These are phyloP conservation scores for Trinorchestia longiramus DNA, from an alignment of 1,140 invertebrate genomes.

Conservation along the genomic window DNA sequence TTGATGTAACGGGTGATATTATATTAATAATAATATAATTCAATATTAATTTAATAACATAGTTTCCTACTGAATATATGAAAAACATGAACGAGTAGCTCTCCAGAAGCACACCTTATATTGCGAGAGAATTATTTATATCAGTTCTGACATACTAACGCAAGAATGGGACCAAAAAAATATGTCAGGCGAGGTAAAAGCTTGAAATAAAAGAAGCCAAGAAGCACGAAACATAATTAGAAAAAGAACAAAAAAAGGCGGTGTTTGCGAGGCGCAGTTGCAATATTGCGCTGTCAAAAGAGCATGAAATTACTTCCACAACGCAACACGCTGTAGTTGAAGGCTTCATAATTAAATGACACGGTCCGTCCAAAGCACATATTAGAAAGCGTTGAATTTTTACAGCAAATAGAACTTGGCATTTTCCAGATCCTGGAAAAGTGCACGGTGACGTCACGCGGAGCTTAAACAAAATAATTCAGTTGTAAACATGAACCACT, in stretches of 20 bases:
- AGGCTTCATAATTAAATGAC: conserved; percentile 9
- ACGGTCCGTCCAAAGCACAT: not conserved
- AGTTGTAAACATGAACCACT: too few relatives aligned
- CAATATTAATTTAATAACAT: too few relatives aligned
- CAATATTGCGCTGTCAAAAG: conserved; percentile 7
- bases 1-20: too few relatives aligned
- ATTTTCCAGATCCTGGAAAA: not conserved
- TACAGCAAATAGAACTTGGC: not conserved
- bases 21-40: too few relatives aligned
- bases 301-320: not conserved
- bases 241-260: not conserved
- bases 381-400: not conserved
- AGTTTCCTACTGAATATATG: too few relatives aligned
- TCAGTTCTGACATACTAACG: not conserved
- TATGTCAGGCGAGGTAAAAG: not conserved
- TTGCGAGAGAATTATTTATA: not conserved
- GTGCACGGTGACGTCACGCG: not conserved
- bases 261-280: not conserved
- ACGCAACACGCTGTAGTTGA: not conserved
- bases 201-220: not conserved
- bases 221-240: not conserved
- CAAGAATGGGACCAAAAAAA: not conserved
- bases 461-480: not conserved
- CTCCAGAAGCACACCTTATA: not conserved
- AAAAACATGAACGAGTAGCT: too few relatives aligned